Evolutionary conservation across 2,797 vertebrate species (phyloP), one percentile per base, ranked within the genome.

Genomic region (Petrocephalus sullivani): DNA sequence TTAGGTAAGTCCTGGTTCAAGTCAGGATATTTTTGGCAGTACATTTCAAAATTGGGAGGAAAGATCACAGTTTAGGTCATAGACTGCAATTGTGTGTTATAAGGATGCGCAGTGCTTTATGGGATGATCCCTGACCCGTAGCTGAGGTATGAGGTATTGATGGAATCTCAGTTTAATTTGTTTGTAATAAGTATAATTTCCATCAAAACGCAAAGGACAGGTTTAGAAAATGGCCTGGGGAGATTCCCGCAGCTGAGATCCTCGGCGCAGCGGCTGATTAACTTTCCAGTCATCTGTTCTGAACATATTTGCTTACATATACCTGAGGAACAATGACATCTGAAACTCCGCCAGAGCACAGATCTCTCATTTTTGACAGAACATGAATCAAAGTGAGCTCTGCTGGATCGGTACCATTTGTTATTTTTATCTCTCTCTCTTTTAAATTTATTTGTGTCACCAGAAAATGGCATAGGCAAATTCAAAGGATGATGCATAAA

Each of bases 341-440:
- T 85, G 23, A 64, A 88, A 85, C 56, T 23, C 64, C 16, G 67
- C 2, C 85, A 49, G 89, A 51, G 89, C 81, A 88, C 81, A 89
- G 88, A 67, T 89, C 87, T 89, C 89, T 90, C 71, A 88, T 91
- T 84, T 51, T 88, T 86, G 83, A 78, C 88, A 87, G 89, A 83
- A 85, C 88, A 89, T 93, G 89, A 91, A 92, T 92, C 91, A 90
- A 37, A 21, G 88, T 57, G 89, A 92, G 92, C 87, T 88, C 90
- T 86, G 75, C 83, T 89, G 88, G 87, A 89, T 89, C 89, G 88
- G 51, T 57, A 81, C 86, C 90, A 92, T 93, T 92, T 94, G 89
- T 93, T 92, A 91, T 89, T 46, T 19, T n/a, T 21, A 46, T 75
- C 4, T 46, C 41, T 46, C 41, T 46, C 41, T 16, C 12, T 19